Evolutionary conservation across 2,888 invertebrate species (phyloP), one percentile per base, ranked within the genome.

Genomic region (Eupithecia pulchellata): DNA sequence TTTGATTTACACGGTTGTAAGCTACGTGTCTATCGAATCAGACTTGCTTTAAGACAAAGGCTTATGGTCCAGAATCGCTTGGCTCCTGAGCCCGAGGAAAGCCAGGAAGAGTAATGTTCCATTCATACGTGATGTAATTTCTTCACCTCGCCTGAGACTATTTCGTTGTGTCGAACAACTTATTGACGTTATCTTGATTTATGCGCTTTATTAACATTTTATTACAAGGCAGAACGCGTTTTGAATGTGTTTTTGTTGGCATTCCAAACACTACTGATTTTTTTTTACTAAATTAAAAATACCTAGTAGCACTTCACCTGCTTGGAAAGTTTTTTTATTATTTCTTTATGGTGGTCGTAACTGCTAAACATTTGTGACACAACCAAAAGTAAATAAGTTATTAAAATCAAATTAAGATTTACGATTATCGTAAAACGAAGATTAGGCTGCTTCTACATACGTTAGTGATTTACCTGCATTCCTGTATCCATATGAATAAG

Each of bases 121-220:
- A 78, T 78, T 79, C 82, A 83, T 84, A 85, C 83, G 84, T 87
- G 86, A 85, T 85, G 87, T 85, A 84, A 88, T 91, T 89, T 87
- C 89, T 85, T 85, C 88, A 88, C 86, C 86, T 85, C 81, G 83
- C 80, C 81, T 77, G 82, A 84, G 86, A 88, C 89, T 89, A 88
- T 91, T 88, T 87, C 86, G 88, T 89, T 86, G 87, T 89, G 84
- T 89, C 87, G 83, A 85, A 87, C 86, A 87, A 87, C 89, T 89
- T 90, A 88, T 90, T 89, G 91, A 91, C 90, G 88, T 89, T 91
- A 92, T 92, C 92, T 92, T 92, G 92, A 92, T 92, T 91, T 92
- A 92, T 88, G 85, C 84, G 83, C 87, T 90, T 91, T 91, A 91
- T 91, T 91, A 91, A 90, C 90, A 92, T 92, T 92, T 91, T 92